A percentile compares a stretch with the other conserved stretches of the same genome.
Conservation (phyloP, 1,140 invertebrate species). For the Archegozetes longisetosus region DNA sequence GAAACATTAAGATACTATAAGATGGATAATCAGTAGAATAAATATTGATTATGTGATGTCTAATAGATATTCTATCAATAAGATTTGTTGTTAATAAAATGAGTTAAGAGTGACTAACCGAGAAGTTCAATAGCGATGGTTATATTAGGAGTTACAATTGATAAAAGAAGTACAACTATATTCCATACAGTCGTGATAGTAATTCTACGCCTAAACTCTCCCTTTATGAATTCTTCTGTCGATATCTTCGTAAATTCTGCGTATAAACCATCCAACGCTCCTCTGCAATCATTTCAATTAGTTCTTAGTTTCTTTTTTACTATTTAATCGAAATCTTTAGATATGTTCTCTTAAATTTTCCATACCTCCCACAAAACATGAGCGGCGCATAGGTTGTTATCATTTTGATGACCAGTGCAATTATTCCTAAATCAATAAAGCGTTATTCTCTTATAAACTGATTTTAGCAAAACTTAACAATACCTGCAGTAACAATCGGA, state of each 20-base stretch:
- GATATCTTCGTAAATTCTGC: constrained; percentile 25
- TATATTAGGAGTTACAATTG: constrained; percentile 47
- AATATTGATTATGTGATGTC: too few species aligned
- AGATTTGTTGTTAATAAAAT: too few species aligned
- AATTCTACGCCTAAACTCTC: constrained; percentile 30
- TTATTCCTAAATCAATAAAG: constrained; percentile 29
- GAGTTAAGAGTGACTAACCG: too few species aligned
- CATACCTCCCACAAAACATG: constrained; percentile 44
- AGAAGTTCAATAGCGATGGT: constrained; percentile 46
- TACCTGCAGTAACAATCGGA: constrained; percentile 35
- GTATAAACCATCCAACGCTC: constrained; percentile 33
- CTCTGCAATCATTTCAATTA: constrained; percentile 23
- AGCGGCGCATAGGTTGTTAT: constrained; percentile 56
- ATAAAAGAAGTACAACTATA: constrained; percentile 36
- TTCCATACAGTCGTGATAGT: constrained; percentile 44
- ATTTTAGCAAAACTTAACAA: neutral
- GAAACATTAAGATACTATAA: too few species aligned
- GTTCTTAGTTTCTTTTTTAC: neutral
- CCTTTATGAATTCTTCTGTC: constrained; percentile 23
- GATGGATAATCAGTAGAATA: too few species aligned
- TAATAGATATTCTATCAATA: too few species aligned
- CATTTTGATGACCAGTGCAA: constrained; percentile 47
- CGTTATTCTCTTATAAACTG: neutral
- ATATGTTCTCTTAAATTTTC: constrained; percentile 20
- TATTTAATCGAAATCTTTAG: neutral